These are phyloP conservation scores for Celastrina argiolus DNA, from an alignment of 2,888 invertebrate genomes.

Conservation along the genomic window DNA sequence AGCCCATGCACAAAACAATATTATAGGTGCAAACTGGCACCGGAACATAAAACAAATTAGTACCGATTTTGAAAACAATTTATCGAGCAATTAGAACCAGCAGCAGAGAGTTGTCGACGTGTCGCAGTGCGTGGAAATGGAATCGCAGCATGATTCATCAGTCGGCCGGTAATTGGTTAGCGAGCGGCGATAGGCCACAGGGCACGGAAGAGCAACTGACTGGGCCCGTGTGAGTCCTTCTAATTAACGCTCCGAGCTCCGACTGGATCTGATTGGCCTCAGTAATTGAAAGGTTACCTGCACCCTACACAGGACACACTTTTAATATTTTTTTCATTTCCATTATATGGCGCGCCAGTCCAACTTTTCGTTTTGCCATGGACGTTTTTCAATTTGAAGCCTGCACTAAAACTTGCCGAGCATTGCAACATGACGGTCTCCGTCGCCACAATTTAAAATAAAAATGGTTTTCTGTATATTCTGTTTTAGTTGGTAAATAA, in stretches of 20 bases:
- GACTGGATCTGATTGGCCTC: slow-evolving; percentile 39
- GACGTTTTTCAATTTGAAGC: slow-evolving; percentile 2
- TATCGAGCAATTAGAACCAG: slow-evolving; percentile 7
- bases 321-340: slow-evolving; percentile 13
- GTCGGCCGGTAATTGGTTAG: slow-evolving; percentile 67
- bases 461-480: neutral
- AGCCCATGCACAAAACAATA: neutral
- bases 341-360: neutral
- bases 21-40: neutral
- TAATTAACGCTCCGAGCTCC: slow-evolving; percentile 58
- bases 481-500: neutral
- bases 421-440: neutral
- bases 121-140: slow-evolving; percentile 2
- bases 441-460: neutral
- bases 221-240: slow-evolving; percentile 47
- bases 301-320: slow-evolving; percentile 28
- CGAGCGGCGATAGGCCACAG: slow-evolving; percentile 49
- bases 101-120: neutral
- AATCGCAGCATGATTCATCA: slow-evolving; percentile 50
- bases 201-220: slow-evolving; percentile 44
- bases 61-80: slow-evolving; percentile 3
- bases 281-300: slow-evolving; percentile 55
- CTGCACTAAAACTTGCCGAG: slow-evolving; percentile 5
- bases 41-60: neutral
- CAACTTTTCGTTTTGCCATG: neutral